Base-by-base conservation (phyloP, 2,888 invertebrate genomes). In the Octonoba sinensis region DNA sequence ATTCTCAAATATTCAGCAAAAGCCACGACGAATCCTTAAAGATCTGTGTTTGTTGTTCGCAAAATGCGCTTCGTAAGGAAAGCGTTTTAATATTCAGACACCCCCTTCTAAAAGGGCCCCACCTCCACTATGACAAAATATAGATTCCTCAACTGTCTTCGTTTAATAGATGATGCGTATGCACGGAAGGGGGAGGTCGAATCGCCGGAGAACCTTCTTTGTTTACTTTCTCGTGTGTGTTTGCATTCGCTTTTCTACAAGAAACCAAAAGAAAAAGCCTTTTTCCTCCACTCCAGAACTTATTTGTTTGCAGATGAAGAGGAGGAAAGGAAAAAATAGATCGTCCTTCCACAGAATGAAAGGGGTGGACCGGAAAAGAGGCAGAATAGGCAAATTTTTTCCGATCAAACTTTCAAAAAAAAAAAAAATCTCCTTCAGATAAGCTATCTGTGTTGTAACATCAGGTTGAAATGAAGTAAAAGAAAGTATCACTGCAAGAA, bases 91-190 rank as follows among this genome's bases (percentile, higher is more conserved):
- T 77, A 77, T 77, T 70, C 76, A 64, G 24, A 70, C 62, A 70
- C 44, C 62, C 76, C 76, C 70, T 27, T 27, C 22, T 24, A 59
- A 36, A 24, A 46, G 11, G 62, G 51, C 44, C 20, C 76, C 76
- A 62, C 76, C 76, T 56, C 69, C 64, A 56, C 76, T 70, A 56
- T 70, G 76, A 77, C 76, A 77, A 70, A 77, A 70, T 62, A 70
- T 60, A 51, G 20, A 67, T 60, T 51, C 59, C 60, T 51, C 62
- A 62, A 62, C 69, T 77, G 69, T 77, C 76, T 69, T 69, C 64
- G 60, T 70, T 70, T 77, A 77, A 77, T 70, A 70, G 67, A 77
- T 77, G 76, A 75, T 54, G 67, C 54, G 59, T 27, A 60, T 60
- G 67, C 75, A 75, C 75, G 75, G 44, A 57, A 74, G 66, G 56